Evolutionary conservation across 2,888 invertebrate species (phyloP), one percentile per base, ranked within the genome.

Genomic region (Lamellibrachia columna): DNA sequence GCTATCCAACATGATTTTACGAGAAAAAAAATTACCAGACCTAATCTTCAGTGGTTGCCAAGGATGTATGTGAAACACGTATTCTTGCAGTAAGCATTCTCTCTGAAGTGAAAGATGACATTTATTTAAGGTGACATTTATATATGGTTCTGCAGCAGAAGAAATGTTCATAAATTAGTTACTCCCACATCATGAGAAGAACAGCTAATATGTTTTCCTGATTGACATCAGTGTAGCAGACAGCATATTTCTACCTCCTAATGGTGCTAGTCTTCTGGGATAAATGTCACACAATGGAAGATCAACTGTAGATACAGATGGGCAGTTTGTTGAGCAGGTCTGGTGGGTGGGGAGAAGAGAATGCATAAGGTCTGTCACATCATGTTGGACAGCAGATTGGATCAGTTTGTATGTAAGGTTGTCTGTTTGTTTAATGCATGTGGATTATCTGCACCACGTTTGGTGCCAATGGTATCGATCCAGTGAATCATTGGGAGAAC

Each of bases 401-500:
- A 75, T 75, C 75, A 75, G 75, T 75, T 22, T 2, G 22, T 15
- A 15, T 22, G 75, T 75, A 75, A 75, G 75, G 75, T 75, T 75
- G 75, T 15, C 75, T 75, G 75, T 75, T 75, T 75, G 75, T 15
- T 75, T 75, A 75, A 75, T 75, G 22, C 75, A 11, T 1, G 15
- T 6, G 75, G 4, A 22, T 75, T 75, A 75, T 75, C 75, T 75
- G 6, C 4, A 11, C 75, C 7, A 75, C 22, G 75, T 75, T 75
- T 75, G 75, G 75, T 75, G 75, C 75, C 75, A 75, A 75, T n/a
- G 75, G 75, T n/a, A 75, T 75, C 75, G 75, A 75, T 75, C 75
- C 75, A 22, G 75, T 75, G 75, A 75, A 75, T 75, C 75, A 75
- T 22, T 75, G 75, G 75, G 75, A 75, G n/a, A 22, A 75, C n/a